These are phyloP conservation scores for Eleginops maclovinus DNA, from an alignment of 2,113 vertebrate species.

Conservation along the genomic window DNA sequence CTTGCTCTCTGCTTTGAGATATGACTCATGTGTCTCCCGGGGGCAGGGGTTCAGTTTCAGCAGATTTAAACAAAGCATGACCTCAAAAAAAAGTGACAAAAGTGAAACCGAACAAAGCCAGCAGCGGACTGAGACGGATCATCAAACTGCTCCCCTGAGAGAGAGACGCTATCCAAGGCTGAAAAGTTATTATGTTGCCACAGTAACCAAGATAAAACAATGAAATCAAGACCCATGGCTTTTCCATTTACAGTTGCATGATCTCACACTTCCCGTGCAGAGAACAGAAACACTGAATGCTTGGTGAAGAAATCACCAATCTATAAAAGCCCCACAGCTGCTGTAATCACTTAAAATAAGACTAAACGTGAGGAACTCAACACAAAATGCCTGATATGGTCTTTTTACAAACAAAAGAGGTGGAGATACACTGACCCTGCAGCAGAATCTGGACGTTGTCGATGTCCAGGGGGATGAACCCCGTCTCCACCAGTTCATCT, in stretches of 20 bases:
- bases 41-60: conserved; percentile 16
- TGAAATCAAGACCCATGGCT: conserved; percentile 2
- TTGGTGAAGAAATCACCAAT: background rate
- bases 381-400: no score
- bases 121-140: conserved; percentile 2
- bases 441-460: conserved; percentile 84
- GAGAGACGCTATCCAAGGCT: background rate
- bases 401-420: no score
- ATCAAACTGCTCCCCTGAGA: background rate
- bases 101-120: conserved; percentile 34
- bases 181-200: conserved; percentile 29
- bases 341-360: background rate
- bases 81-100: conserved; percentile 16
- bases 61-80: conserved; percentile 19
- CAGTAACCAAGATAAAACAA: conserved; percentile 25
- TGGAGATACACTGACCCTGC: conserved; percentile 75
- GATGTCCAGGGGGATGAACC: conserved; percentile 80
- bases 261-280: conserved; percentile 27
- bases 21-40: conserved; percentile 31
- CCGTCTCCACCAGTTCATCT: conserved; percentile 65
- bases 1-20: background rate
- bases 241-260: conserved; percentile 20
- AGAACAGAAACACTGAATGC: conserved; percentile 15
- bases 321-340: background rate
- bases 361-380: background rate